phyloP scores from a whole-genome alignment of 2,888 invertebrate genomes.

The Kryphioiulus occultus region DNA sequence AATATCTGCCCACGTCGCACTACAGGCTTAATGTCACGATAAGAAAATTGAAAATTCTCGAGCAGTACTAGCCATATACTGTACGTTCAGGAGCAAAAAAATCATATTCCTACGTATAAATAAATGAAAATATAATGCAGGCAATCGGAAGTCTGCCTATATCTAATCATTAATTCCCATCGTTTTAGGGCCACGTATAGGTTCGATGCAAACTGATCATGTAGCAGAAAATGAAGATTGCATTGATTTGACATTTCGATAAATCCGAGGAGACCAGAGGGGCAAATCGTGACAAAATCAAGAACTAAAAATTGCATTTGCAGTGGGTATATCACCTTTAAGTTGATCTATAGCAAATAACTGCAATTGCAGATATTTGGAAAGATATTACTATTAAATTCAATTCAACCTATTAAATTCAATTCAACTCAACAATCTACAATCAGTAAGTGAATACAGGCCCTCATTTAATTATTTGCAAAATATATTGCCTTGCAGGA shows the following conservation, averaged over 20 bases:
- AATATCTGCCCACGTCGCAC: not conserved
- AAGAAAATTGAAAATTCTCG: slow-evolving; percentile 5
- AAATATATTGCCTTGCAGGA: too few relatives aligned
- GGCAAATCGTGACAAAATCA: not conserved
- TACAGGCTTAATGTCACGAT: not conserved
- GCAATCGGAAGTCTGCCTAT: not conserved
- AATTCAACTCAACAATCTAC: too few relatives aligned
- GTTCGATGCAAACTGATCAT: not conserved
- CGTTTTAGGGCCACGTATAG: not conserved
- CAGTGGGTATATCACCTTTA: not conserved
- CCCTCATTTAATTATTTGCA: too few relatives aligned
- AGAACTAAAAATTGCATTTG: not conserved
- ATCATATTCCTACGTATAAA: slow-evolving; percentile 5
- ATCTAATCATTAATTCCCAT: not conserved
- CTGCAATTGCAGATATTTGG: too few relatives aligned
- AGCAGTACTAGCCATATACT: too few relatives aligned
- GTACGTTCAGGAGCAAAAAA: not conserved
- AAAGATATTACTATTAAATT: too few relatives aligned
- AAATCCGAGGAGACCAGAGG: not conserved
- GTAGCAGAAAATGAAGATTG: not conserved
- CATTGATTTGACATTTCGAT: not conserved
- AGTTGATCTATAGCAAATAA: not conserved
- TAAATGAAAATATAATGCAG: not conserved
- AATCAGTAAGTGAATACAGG: too few relatives aligned
- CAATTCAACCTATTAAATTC: too few relatives aligned